Evolutionary conservation across 2,113 vertebrate genomes (phyloP).

Genomic region (Lycocorax pyrrhopterus): DNA sequence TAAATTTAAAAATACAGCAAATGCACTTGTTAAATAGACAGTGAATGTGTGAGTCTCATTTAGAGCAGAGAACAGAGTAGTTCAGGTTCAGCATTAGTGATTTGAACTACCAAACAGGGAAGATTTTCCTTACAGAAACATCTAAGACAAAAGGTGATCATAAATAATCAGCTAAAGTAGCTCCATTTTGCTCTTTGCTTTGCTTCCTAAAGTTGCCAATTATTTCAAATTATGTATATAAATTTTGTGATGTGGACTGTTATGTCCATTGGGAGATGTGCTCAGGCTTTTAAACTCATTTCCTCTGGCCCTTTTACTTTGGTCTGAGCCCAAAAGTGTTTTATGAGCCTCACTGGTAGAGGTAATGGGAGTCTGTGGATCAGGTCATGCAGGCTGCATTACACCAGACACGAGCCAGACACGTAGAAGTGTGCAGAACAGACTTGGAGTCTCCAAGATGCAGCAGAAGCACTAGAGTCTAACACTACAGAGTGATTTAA

Average conservation of each 20-base stretch:
- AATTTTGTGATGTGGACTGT: not conserved
- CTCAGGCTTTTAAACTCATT: conserved; percentile 35
- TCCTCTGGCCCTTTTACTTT: not conserved
- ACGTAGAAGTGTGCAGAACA: not conserved
- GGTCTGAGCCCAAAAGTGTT: not conserved
- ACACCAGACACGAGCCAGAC: not conserved
- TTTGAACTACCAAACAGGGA: not conserved
- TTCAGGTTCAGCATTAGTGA: not conserved
- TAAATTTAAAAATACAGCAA: conserved; percentile 16
- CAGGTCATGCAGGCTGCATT: not conserved
- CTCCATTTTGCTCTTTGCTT: not conserved
- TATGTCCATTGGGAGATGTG: not conserved
- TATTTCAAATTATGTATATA: conserved; percentile 21
- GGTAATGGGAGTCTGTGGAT: not conserved
- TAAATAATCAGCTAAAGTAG: not conserved
- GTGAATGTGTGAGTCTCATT: not conserved
- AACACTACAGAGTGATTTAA: not conserved
- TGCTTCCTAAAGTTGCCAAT: not conserved
- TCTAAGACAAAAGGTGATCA: not conserved
- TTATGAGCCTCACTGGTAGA: not conserved
- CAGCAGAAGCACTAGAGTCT: not conserved
- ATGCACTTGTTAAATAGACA: conserved; percentile 1
- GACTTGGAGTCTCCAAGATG: not conserved
- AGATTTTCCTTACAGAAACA: not conserved
- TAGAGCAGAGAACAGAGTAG: not conserved